Base-by-base conservation (phyloP, 2,888 invertebrate genomes). In the Acronicta alni region DNA sequence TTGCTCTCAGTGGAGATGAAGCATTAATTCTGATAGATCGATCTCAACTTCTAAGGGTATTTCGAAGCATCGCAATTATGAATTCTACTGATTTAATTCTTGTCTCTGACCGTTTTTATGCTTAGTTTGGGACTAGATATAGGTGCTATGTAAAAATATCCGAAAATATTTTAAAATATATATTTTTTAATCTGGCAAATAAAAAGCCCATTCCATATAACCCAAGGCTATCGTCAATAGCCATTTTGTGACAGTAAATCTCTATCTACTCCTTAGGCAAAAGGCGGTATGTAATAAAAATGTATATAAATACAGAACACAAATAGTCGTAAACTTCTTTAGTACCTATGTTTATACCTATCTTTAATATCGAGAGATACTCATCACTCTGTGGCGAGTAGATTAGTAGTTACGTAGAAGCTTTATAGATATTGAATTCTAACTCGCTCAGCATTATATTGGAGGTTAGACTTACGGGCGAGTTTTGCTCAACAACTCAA, bases 341-440 rank as follows among this genome's bases (percentile, higher is more conserved):
- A 30, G 10, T 30, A 30, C 3, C 0, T 30, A 30, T 30, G 30
- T 30, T 12, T 30, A 12, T 12, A 26, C 8, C 26, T 30, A 35
- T 16, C 20, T 60, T 17, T 17, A 60, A 67, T 62, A 55, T 46
- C 17, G 26, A 56, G 5, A 46, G 32, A n/a, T 42, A 55, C 30
- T 44, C 52, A 37, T 56, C 52, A 52, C 18, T 48, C 49, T 45
- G 8, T 38, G 15, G 16, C n/a, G 15, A 10, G 30, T 12, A 30
- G 3, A 30, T 12, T 30, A 48, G 10, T 38, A 48, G 23, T 57
- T 45, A 26, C 18, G 20, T 20, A 46, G 20, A 17, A 20, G 44
- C 45, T 70, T 38, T 70, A 17, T 4, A 12, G n/a, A 57, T 53
- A 67, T 67, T 70, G 58, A 57, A 52, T 64, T 48, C 15, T 32